Evolutionary conservation across 2,888 invertebrate species (phyloP).

Genomic region (Thera obeliscata): DNA sequence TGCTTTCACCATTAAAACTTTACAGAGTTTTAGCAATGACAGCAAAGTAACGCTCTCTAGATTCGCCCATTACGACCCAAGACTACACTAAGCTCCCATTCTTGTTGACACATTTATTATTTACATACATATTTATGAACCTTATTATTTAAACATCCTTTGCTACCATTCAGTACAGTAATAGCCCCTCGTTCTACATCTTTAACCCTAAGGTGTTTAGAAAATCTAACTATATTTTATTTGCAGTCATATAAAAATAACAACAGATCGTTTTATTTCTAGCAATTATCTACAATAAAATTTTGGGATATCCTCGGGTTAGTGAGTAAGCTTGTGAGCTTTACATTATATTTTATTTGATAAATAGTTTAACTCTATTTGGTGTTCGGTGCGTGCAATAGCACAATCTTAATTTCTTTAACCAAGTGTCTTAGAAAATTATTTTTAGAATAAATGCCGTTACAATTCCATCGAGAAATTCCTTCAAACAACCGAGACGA

Average conservation of each 20-base stretch:
- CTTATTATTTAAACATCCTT: constrained; percentile 24
- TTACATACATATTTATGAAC: constrained; percentile 30
- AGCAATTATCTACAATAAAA: constrained; percentile 76
- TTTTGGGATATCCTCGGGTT: constrained; percentile 66
- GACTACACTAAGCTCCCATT: constrained; percentile 33
- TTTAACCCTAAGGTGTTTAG: constrained; percentile 73
- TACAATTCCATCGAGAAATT: constrained; percentile 79
- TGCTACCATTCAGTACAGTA: constrained; percentile 34
- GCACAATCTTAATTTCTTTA: constrained; percentile 77
- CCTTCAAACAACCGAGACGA: constrained; percentile 58
- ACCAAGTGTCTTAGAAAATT: constrained; percentile 64
- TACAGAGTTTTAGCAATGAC: constrained; percentile 26
- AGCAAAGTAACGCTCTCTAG: constrained; percentile 10
- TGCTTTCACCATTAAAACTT: constrained; percentile 28
- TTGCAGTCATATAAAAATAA: constrained; percentile 84
- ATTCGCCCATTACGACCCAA: constrained; percentile 18
- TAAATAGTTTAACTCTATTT: constrained; percentile 71
- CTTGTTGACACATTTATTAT: constrained; percentile 33
- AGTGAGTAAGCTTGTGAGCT: constrained; percentile 76
- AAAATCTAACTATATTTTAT: constrained; percentile 80
- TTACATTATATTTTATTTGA: constrained; percentile 65
- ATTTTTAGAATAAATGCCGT: constrained; percentile 55
- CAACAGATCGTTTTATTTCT: constrained; percentile 76
- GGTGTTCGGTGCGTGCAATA: constrained; percentile 83
- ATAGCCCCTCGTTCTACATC: constrained; percentile 45